Base-by-base conservation (phyloP, 2,797 vertebrate species). In the Girardinus metallicus region DNA sequence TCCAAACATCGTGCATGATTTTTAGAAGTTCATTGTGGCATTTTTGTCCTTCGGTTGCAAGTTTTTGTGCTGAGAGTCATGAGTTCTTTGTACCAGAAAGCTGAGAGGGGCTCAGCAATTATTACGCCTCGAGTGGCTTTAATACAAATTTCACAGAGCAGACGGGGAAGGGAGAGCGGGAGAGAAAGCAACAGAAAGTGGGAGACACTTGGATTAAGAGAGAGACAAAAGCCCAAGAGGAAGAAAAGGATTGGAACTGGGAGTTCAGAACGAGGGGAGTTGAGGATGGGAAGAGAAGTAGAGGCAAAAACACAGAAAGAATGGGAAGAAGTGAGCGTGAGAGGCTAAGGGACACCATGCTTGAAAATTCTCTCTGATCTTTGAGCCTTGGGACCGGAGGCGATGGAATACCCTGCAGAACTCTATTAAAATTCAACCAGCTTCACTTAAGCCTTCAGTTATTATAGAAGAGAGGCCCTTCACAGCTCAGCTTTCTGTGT, bases 331-430 rank as follows among this genome's bases (percentile, higher is more conserved):
- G 79, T 34, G 83, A 85, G 81, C 57, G 60, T 43, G 87, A 89
- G 83, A 90, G 87, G 87, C 91, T 88, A 91, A 93, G 91, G 87
- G 92, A 93, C 92, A 90, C 89, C 86, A 75, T 85, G 88, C 91
- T 95, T 90, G 85, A 88, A 91, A 91, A 96, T 95, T 95, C 95
- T 93, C 88, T 95, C 89, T 95, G 94, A 95, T 95, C 93, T 95
- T 89, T 91, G 89, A 91, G 92, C 87, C 70, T 86, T 84, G 90
- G 93, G 90, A 94, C 91, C 86, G 87, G 88, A 94, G 90, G 93
- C 93, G 76, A 89, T 93, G 89, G 92, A 92, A 92, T 88, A 92
- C 89, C 94, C 93, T 34, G 91, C 91, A 94, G 93, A 93, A 94
- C 85, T 91, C 86, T 78, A 94, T 95, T 95, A 93, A 94, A 92